Conservation (phyloP, 2,797 vertebrate species). For the Aplochiton taeniatus region DNA sequence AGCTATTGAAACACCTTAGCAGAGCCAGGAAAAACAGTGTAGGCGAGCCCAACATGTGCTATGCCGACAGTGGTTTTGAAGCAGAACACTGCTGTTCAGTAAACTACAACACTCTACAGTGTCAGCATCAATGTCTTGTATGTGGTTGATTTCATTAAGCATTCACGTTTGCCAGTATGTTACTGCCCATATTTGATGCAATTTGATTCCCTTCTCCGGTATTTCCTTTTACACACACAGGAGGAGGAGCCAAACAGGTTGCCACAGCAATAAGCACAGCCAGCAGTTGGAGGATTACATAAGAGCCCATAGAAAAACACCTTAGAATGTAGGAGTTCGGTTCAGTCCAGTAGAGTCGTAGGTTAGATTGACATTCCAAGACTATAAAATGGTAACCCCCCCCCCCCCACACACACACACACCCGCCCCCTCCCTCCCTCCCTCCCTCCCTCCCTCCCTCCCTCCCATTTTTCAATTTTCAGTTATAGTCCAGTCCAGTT, state of each 20-base stretch:
- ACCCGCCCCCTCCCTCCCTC: conserved; percentile 4
- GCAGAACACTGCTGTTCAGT: too few relatives aligned
- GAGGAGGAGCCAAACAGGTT: conserved; percentile 18
- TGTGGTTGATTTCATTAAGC: too few relatives aligned
- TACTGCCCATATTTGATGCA: too few relatives aligned
- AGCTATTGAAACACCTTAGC: too few relatives aligned
- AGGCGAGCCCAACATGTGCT: conserved; percentile 23
- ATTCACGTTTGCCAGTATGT: too few relatives aligned
- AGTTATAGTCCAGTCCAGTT: conserved; percentile 29
- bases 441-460: too few relatives aligned
- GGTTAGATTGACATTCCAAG: conserved; percentile 45
- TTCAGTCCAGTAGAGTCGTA: conserved; percentile 52
- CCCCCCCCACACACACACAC: conserved; percentile 17
- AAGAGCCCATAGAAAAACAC: conserved; percentile 59
- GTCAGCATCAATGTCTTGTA: too few relatives aligned
- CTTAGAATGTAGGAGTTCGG: conserved; percentile 41
- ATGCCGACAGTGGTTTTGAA: too few relatives aligned
- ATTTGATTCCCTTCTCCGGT: conserved; percentile 5
- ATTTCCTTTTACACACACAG: conserved; percentile 27
- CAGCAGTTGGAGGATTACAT: conserved; percentile 51
- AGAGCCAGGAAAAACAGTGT: conserved; percentile 14
- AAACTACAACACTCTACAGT: too few relatives aligned
- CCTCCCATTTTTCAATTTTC: too few relatives aligned
- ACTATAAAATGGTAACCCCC: conserved; percentile 33
- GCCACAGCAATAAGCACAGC: conserved; percentile 35